Conservation (phyloP, 2,797 vertebrate genomes). For the Brachymystax lenok region DNA sequence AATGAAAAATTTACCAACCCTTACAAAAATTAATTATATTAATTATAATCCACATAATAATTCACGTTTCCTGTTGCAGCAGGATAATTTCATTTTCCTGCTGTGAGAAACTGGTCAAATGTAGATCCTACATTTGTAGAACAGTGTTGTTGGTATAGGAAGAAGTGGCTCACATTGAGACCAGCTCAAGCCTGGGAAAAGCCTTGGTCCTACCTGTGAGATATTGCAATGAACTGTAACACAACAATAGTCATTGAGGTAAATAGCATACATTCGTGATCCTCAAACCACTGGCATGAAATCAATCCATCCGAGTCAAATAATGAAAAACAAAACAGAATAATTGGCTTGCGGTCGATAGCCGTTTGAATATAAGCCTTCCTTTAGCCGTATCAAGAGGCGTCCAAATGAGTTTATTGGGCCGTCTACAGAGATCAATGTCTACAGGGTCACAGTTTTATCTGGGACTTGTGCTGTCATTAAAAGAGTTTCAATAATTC, state of each 20-base stretch:
- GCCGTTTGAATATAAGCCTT: slow-evolving; percentile 46
- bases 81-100: no score
- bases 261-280: slow-evolving; percentile 34
- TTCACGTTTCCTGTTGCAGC: no score
- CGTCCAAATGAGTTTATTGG: slow-evolving; percentile 64
- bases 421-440: slow-evolving; percentile 72
- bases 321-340: slow-evolving; percentile 52
- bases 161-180: neutral
- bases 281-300: slow-evolving; percentile 39
- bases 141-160: neutral
- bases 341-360: slow-evolving; percentile 56
- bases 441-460: slow-evolving; percentile 77
- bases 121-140: neutral
- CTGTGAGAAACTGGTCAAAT: no score
- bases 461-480: slow-evolving; percentile 72
- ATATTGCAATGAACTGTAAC: neutral
- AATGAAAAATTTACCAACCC: no score
- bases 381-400: slow-evolving; percentile 59
- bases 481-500: slow-evolving; percentile 75
- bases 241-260: slow-evolving; percentile 4
- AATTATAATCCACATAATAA: no score
- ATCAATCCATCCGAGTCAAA: slow-evolving; percentile 61
- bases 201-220: neutral
- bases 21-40: no score
- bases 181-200: neutral